Evolutionary conservation across 2,113 vertebrate species (phyloP).

Genomic region (Sander lucioperca): DNA sequence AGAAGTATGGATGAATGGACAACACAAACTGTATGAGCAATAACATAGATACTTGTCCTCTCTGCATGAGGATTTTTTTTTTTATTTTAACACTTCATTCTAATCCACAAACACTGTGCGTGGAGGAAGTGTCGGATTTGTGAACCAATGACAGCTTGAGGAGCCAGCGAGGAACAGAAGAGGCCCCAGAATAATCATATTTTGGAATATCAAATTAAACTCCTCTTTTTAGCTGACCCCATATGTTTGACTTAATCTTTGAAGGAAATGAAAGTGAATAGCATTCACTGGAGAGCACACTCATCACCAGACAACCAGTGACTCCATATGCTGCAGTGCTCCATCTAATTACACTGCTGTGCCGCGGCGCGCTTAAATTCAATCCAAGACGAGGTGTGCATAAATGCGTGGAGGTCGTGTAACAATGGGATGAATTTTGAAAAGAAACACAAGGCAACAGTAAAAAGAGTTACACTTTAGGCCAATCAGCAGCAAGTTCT

Average conservation of each 20-base stretch:
- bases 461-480: neutral
- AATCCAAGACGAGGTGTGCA: conserved; percentile 10
- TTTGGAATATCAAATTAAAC: conserved; percentile 59
- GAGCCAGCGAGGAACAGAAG: neutral
- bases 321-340: conserved; percentile 44
- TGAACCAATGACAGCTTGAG: neutral
- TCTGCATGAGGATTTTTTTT: neutral
- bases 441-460: neutral
- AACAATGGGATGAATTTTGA: neutral
- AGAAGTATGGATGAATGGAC: neutral
- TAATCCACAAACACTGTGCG: neutral
- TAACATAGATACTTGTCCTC: neutral
- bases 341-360: conserved; percentile 48
- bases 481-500: neutral
- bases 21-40: neutral
- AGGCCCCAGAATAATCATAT: conserved; percentile 39
- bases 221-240: conserved; percentile 52
- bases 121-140: neutral
- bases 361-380: conserved; percentile 35
- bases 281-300: conserved; percentile 42
- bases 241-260: conserved; percentile 61
- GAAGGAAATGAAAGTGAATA: conserved; percentile 58
- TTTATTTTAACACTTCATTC: neutral
- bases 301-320: conserved; percentile 23
- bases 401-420: conserved; percentile 11